Conservation (phyloP, 2,797 vertebrate species). For the Notolabrus celidotus region DNA sequence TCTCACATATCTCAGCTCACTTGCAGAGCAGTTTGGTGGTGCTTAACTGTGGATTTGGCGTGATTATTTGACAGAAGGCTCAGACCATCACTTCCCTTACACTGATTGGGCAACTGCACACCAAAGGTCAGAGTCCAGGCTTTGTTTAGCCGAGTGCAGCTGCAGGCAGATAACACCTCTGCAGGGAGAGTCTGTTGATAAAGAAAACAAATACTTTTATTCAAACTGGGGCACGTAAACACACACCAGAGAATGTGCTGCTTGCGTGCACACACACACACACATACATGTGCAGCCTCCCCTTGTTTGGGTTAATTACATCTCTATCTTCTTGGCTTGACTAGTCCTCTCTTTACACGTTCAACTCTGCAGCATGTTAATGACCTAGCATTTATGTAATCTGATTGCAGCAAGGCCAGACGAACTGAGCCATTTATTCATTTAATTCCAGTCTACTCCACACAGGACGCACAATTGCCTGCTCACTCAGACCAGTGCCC, state of each 20-base stretch:
- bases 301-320: conserved; percentile 50
- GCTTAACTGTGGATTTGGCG: conserved; percentile 49
- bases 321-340: conserved; percentile 33
- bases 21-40: conserved; percentile 38
- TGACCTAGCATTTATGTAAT: conserved; percentile 53
- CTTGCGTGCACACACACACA: background rate
- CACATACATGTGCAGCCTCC: conserved; percentile 7
- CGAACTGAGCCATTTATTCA: conserved; percentile 30
- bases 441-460: conserved; percentile 61
- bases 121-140: conserved; percentile 62
- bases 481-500: conserved; percentile 59
- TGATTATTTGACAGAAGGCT: conserved; percentile 68
- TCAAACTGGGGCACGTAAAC: conserved; percentile 1
- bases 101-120: conserved; percentile 40
- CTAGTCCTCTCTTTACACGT: conserved; percentile 4
- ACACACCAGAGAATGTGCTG: conserved; percentile 9
- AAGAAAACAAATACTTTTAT: conserved; percentile 45
- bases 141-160: conserved; percentile 58
- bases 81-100: conserved; percentile 12
- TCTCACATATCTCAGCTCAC: conserved; percentile 29
- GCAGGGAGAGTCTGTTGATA: conserved; percentile 37
- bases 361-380: conserved; percentile 31
- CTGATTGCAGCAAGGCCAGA: conserved; percentile 33
- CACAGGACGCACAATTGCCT: conserved; percentile 51
- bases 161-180: conserved; percentile 57